A percentile compares a stretch with the other conserved stretches of the same genome.
phyloP scores from a whole-genome alignment of 2,113 vertebrate species.

The Naja naja region DNA sequence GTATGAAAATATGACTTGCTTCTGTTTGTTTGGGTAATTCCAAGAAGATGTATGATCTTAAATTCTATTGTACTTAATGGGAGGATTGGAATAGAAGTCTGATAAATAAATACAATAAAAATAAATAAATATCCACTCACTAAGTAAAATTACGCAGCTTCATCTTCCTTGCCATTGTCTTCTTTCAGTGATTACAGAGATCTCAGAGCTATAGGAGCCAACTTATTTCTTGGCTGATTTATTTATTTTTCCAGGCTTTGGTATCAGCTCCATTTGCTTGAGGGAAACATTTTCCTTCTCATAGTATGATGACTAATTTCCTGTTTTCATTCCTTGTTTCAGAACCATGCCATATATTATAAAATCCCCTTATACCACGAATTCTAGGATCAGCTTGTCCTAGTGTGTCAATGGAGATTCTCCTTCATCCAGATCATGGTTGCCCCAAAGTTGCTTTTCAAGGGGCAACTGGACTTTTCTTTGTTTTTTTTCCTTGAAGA shows the following conservation, averaged over 20 bases:
- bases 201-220: slow-evolving; percentile 8
- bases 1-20: not conserved
- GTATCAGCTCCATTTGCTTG: not conserved
- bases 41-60: not conserved
- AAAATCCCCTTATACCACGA: accelerated
- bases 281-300: not conserved
- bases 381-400: not conserved
- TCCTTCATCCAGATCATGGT: not conserved
- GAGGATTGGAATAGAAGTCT: not conserved
- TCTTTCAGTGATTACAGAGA: accelerated
- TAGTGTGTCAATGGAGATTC: not conserved
- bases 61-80: not conserved
- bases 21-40: not conserved
- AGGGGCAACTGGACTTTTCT: not conserved
- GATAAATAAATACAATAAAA: not conserved
- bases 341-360: not conserved
- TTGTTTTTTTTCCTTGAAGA: not conserved
- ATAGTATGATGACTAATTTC: not conserved
- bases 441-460: not conserved
- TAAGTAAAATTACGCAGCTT: not conserved
- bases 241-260: not conserved
- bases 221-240: not conserved
- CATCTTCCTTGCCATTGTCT: not conserved
- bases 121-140: not conserved
- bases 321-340: slow-evolving; percentile 13